Percentiles rank a stretch among this genome's conserved stretches.
phyloP scores from a whole-genome alignment of 2,797 vertebrate species.

The Anabas testudineus region DNA sequence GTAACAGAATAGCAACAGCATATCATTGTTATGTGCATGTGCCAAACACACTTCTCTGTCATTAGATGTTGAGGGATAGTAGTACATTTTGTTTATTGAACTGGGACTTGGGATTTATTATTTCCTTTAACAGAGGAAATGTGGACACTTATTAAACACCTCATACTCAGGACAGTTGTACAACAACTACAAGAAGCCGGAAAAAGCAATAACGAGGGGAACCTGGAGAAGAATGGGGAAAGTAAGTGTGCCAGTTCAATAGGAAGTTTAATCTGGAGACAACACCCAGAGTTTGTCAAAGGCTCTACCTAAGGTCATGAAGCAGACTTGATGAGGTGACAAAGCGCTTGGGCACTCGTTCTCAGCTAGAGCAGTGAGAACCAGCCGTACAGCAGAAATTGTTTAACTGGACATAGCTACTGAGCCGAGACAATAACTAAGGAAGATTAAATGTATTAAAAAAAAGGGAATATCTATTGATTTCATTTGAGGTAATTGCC shows the following conservation, averaged over 20 bases:
- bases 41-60: conserved; percentile 80
- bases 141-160: conserved; percentile 80
- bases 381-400: conserved; percentile 44
- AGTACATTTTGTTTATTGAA: conserved; percentile 82
- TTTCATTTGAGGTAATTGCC: conserved; percentile 56
- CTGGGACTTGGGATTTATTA: conserved; percentile 76
- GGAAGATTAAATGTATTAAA: conserved; percentile 48
- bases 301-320: conserved; percentile 65
- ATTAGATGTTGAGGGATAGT: conserved; percentile 74
- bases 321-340: conserved; percentile 64
- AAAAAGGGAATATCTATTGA: conserved; percentile 34
- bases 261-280: conserved; percentile 71
- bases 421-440: conserved; percentile 38
- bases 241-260: conserved; percentile 45
- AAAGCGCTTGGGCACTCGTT: conserved; percentile 51
- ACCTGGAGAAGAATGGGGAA: conserved; percentile 74
- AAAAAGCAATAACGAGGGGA: conserved; percentile 69
- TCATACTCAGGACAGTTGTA: conserved; percentile 59
- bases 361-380: conserved; percentile 35
- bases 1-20: conserved; percentile 74
- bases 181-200: conserved; percentile 60
- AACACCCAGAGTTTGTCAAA: conserved; percentile 70
- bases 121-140: conserved; percentile 79
- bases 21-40: conserved; percentile 69
- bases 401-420: not conserved